Base-by-base conservation (phyloP, 1,140 invertebrate species). In the Pogonomyrmex californicus region DNA sequence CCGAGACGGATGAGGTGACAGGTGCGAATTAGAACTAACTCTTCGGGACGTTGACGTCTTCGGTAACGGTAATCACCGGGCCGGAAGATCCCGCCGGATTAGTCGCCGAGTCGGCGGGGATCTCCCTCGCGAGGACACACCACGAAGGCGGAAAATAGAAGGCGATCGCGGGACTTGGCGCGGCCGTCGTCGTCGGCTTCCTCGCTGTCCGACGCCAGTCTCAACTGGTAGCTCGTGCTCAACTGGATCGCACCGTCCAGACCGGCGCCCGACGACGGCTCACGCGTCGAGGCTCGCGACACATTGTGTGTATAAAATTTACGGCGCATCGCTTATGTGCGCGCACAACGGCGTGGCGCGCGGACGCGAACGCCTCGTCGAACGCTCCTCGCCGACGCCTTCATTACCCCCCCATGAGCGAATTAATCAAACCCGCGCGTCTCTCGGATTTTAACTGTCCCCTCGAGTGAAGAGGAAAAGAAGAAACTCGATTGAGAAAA, bases 231-330 rank as follows among this genome's bases (percentile, higher is more conserved):
- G 88, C 88, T 81, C 76, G 89, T 86, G 51, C 86, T 78, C 86
- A 88, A 90, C 89, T 90, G 88, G 89, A 90, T 90, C 89, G 58
- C 60, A 41, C 65, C 78, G 75, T 62, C 49, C 85, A 73, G 70
- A 66, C 85, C 47, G 73, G 76, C 75, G 63, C 63, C 23, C 75
- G 86, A 70, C 88, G 71, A 60, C 14, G 76, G 33, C 36, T 36
- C 51, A 38, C 47, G 7, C 47, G 71, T 51, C 30, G 73, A 44
- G 58, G 54, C 62, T 77, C 51, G 65, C 87, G 68, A 86, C 86
- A 85, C 89, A 68, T 89, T 87, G 85, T 60, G 56, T 66, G 78
- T 86, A 49, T 76, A 71, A 81, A 90, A 87, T 83, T 90, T 87
- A 89, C 71, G 87, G 88, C 88, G 88, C 88, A 83, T 89, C 88